These are phyloP conservation scores for Lasioglossum marginatum DNA, from an alignment of 2,888 invertebrate species.

Conservation along the genomic window DNA sequence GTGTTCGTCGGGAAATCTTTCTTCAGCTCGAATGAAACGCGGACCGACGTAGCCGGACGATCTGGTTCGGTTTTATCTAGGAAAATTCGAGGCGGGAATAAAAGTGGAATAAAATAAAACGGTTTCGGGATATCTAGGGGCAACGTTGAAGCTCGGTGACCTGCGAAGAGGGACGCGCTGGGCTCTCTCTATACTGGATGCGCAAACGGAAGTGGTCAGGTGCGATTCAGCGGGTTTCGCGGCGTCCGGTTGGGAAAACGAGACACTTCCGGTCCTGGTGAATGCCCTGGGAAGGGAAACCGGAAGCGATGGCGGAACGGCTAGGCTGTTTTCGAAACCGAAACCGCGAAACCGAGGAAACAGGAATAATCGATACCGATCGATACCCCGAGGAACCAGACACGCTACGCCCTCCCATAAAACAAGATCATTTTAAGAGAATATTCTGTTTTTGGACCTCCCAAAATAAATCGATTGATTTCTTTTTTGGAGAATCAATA, in stretches of 20 bases:
- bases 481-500: too few relatives aligned
- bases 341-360: constrained; percentile 58
- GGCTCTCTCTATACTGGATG: constrained; percentile 31
- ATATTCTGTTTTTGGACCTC: not conserved
- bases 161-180: constrained; percentile 50
- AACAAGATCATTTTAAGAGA: not conserved
- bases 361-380: constrained; percentile 44
- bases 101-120: constrained; percentile 17
- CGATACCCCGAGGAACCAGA: constrained; percentile 13
- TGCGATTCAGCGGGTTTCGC: constrained; percentile 61
- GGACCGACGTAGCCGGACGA: not conserved
- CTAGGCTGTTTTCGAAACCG: constrained; percentile 53
- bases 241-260: constrained; percentile 70
- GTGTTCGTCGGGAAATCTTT: not conserved
- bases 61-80: not conserved
- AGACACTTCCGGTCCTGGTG: constrained; percentile 69
- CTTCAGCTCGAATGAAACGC: not conserved
- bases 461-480: not conserved
- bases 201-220: constrained; percentile 63
- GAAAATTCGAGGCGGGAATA: not conserved
- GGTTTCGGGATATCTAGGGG: constrained; percentile 7
- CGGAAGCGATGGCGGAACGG: constrained; percentile 62
- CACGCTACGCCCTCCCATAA: not conserved
- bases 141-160: constrained; percentile 42
- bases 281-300: constrained; percentile 63